Percentiles rank a stretch among this genome's conserved stretches.
These are phyloP conservation scores for Spatula clypeata DNA, from an alignment of 2,797 vertebrate genomes.

Conservation along the genomic window DNA sequence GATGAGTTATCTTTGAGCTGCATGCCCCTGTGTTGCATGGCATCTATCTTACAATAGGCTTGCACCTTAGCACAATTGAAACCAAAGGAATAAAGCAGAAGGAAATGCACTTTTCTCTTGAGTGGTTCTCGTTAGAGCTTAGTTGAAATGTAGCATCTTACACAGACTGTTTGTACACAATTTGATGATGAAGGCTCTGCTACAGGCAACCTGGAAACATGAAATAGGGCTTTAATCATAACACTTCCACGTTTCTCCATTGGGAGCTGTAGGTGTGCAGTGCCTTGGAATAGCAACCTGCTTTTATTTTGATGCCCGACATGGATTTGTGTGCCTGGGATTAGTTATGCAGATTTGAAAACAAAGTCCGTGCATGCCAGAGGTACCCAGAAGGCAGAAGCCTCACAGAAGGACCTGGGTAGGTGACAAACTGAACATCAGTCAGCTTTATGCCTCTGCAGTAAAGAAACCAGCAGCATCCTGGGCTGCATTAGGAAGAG, in stretches of 20 bases:
- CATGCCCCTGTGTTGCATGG: not conserved
- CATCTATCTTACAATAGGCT: not conserved
- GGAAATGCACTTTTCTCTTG: slow-evolving; percentile 57
- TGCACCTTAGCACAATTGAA: slow-evolving; percentile 40
- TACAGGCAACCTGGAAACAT: slow-evolving; percentile 66
- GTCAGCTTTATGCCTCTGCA: not conserved
- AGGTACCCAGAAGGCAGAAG: not conserved
- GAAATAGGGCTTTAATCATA: slow-evolving; percentile 70
- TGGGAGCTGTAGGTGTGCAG: slow-evolving; percentile 62
- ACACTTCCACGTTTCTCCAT: slow-evolving; percentile 35
- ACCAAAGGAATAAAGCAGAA: slow-evolving; percentile 49
- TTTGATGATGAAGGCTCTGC: slow-evolving; percentile 75
- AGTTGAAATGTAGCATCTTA: slow-evolving; percentile 62
- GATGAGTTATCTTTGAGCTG: slow-evolving; percentile 1
- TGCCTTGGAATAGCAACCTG: slow-evolving; percentile 28
- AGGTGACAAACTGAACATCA: not conserved
- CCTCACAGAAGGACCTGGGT: not conserved
- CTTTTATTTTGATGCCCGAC: slow-evolving; percentile 38
- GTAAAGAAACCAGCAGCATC: not conserved
- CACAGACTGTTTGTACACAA: slow-evolving; percentile 46
- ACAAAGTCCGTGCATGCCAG: not conserved
- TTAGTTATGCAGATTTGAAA: slow-evolving; percentile 23
- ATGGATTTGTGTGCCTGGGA: slow-evolving; percentile 16
- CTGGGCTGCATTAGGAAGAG: not conserved
- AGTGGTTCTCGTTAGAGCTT: slow-evolving; percentile 63